Base-by-base conservation (phyloP, 2,888 invertebrate genomes). In the Athalia rosae region DNA sequence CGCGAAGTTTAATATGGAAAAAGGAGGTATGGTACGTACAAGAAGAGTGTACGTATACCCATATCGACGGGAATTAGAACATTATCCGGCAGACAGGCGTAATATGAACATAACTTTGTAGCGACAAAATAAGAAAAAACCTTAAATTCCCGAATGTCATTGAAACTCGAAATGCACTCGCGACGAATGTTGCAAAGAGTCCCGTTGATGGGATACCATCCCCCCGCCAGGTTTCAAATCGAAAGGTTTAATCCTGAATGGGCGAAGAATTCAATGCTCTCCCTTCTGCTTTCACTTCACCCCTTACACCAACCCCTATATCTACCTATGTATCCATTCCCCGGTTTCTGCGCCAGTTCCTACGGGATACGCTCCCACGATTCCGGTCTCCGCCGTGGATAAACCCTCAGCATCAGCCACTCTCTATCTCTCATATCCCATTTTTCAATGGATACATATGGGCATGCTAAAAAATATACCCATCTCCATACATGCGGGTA, bases 221-320 rank as follows among this genome's bases (percentile, higher is more conserved):
- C 13, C 28, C 61, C 61, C 61, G 43, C 58, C 7, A 28, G 28
- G 76, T 69, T 77, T 80, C 74, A 82, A 84, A 85, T 85, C 83
- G 85, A 84, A 84, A 83, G 83, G 83, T 82, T 85, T 84, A 84
- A 84, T 85, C 84, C 84, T 77, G 80, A 80, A 83, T 84, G 79
- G 82, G 81, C 79, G 79, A 83, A 83, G 81, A 84, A 83, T 83
- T 83, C 82, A 81, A 84, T 84, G 80, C 82, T 28, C 47, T 74
- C 74, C 61, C 74, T 61, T 48, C 74, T 48, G 74, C 74, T 62
- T 47, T 48, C 74, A 48, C 48, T 48, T 48, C 74, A 50, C n/a
- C 74, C 62, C 62, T 62, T 62, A 61, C 74, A 74, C 50, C 61
- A 45, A n/a, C 71, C 43, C 71, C 28, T 28, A 28, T 28, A 28